phyloP scores from a whole-genome alignment of 2,113 vertebrate species.

The Pelmatolapia mariae region DNA sequence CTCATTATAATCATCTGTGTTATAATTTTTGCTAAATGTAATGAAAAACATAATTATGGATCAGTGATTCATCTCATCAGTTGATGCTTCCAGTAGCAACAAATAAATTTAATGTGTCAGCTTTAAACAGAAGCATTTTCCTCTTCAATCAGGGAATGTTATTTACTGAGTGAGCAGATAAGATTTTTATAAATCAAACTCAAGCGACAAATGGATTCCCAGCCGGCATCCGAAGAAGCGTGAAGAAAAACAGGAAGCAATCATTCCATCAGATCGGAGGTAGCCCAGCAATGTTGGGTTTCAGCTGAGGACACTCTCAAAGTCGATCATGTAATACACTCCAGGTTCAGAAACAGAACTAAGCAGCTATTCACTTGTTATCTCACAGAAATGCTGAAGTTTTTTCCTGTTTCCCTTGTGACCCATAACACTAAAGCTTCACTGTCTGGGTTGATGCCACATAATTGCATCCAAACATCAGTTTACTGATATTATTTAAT shows the following conservation, averaged over 20 bases:
- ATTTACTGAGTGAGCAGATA: slow-evolving; percentile 66
- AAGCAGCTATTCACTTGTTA: background rate
- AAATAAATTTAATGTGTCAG: background rate
- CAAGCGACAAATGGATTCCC: slow-evolving; percentile 34
- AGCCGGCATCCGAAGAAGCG: background rate
- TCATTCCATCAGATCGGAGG: slow-evolving; percentile 32
- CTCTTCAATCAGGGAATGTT: slow-evolving; percentile 54
- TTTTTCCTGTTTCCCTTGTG: background rate
- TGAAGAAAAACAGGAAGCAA: slow-evolving; percentile 50
- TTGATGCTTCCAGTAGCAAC: background rate
- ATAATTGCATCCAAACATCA: slow-evolving; percentile 22
- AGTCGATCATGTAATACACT: background rate
- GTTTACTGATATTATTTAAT: slow-evolving; percentile 10
- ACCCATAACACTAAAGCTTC: background rate
- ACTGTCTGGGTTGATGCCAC: background rate
- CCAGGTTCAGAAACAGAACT: background rate
- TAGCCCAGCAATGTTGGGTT: slow-evolving; percentile 1
- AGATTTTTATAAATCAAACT: slow-evolving; percentile 38
- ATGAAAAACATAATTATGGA: background rate
- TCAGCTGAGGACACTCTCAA: background rate
- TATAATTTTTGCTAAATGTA: background rate
- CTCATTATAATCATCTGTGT: background rate
- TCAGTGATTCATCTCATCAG: background rate
- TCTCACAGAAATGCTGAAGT: background rate
- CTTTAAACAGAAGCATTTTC: background rate